Evolutionary conservation across 1,140 invertebrate species (phyloP).

Genomic region (Zophobas morio): DNA sequence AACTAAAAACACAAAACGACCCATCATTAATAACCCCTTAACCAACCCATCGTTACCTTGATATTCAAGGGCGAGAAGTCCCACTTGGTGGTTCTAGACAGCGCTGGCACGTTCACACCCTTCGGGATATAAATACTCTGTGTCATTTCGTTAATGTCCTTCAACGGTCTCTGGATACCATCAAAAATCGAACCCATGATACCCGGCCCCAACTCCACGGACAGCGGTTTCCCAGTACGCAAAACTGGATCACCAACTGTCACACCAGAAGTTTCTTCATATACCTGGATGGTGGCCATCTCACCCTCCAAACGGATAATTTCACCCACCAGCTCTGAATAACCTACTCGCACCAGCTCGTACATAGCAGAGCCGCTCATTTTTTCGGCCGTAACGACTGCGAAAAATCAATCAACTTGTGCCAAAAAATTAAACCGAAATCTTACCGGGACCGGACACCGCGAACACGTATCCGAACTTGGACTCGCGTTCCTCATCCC

Average conservation of each 20-base stretch:
- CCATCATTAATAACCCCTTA: not conserved
- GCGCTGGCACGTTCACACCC: constrained; percentile 94
- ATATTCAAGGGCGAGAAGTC: constrained; percentile 93
- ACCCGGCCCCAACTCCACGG: constrained; percentile 98
- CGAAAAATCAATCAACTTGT: constrained; percentile 55
- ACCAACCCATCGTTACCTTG: constrained; percentile 73
- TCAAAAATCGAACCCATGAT: constrained; percentile 99
- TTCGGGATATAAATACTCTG: constrained; percentile 99
- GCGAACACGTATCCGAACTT: constrained; percentile 96
- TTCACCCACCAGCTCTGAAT: constrained; percentile 98
- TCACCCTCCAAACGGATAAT: constrained; percentile 99
- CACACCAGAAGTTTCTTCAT: constrained; percentile 99
- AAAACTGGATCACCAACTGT: constrained; percentile 99
- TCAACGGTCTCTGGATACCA: constrained; percentile 98
- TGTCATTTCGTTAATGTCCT: constrained; percentile 95
- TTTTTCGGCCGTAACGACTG: constrained; percentile 98
- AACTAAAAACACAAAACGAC: constrained; percentile 70
- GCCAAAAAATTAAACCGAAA: constrained; percentile 2
- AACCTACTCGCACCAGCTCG: constrained; percentile 98
- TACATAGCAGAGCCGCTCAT: constrained; percentile 99
- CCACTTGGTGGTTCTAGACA: constrained; percentile 90
- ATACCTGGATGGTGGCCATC: constrained; percentile 99
- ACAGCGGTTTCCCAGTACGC: constrained; percentile 97
- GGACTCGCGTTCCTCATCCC: constrained; percentile 89
- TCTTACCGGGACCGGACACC: constrained; percentile 96